These are phyloP conservation scores for Hassar affinis DNA, from an alignment of 2,113 vertebrate genomes.

Conservation along the genomic window DNA sequence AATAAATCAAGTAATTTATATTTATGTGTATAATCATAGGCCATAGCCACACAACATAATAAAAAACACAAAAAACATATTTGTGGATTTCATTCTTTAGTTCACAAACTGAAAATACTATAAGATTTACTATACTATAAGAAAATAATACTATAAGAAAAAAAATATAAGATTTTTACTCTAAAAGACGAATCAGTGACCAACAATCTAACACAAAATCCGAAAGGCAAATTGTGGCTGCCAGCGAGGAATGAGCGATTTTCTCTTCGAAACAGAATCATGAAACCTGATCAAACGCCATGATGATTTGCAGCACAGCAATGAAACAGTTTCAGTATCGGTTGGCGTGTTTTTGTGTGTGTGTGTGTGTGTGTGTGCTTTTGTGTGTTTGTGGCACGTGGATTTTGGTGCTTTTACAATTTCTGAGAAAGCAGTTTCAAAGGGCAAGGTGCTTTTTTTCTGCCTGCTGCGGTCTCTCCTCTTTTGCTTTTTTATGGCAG, in stretches of 20 bases:
- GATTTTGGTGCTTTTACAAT: constrained; percentile 8
- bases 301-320: not conserved
- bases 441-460: constrained; percentile 47
- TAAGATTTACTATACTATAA: too few relatives aligned
- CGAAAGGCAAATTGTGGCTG: constrained; percentile 36
- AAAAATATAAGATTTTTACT: constrained; percentile 38
- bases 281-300: not conserved
- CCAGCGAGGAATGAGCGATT: not conserved
- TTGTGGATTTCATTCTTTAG: constrained; percentile 36
- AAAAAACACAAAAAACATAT: constrained; percentile 8
- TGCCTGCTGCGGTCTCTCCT: constrained; percentile 42
- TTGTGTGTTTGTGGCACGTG: not conserved
- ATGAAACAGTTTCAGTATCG: not conserved
- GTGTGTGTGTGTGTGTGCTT: not conserved
- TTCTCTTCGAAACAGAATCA: not conserved
- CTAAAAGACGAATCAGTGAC: constrained; percentile 42
- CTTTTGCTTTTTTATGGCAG: constrained; percentile 64
- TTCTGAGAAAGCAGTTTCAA: constrained; percentile 51
- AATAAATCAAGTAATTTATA: too few relatives aligned
- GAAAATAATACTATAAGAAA: too few relatives aligned
- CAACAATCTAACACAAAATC: constrained; percentile 36
- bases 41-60: too few relatives aligned
- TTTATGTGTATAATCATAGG: too few relatives aligned
- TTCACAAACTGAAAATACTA: constrained; percentile 20
- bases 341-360: not conserved